Evolutionary conservation across 2,797 vertebrate species (phyloP).

Genomic region (Lacerta viridis): DNA sequence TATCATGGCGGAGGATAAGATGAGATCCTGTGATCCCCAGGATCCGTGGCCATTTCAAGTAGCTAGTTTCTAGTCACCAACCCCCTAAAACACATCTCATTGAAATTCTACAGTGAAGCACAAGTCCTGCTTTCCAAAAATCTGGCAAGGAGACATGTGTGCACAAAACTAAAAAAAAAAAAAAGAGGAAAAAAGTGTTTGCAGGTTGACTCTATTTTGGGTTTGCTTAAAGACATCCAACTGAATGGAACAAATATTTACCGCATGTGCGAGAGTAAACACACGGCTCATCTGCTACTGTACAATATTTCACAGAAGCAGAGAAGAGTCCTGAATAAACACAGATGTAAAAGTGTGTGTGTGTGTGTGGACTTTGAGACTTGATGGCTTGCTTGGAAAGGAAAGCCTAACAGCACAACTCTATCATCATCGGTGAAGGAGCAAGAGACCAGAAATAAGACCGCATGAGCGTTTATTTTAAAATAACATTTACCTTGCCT

Average conservation of each 20-base stretch:
- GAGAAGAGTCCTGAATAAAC: neutral
- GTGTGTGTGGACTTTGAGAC: neutral
- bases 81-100: neutral
- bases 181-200: neutral
- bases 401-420: neutral
- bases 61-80: neutral
- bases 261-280: constrained; percentile 14
- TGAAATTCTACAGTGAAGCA: neutral
- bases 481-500: neutral
- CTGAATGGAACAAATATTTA: constrained; percentile 41
- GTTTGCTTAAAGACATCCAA: constrained; percentile 17
- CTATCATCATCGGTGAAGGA: neutral
- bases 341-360: neutral
- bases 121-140: neutral
- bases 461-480: fast-evolving
- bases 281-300: constrained; percentile 21
- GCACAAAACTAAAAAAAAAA: neutral
- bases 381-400: neutral
- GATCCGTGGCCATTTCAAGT: neutral
- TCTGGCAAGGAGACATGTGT: neutral
- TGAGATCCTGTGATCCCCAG: neutral
- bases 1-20: too few species aligned
- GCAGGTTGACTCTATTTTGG: neutral
- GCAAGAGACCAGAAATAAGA: too few species aligned
- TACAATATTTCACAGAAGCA: constrained; percentile 10